phyloP scores from a whole-genome alignment of 2,797 vertebrate genomes.

The Sebastes hubbsi region DNA sequence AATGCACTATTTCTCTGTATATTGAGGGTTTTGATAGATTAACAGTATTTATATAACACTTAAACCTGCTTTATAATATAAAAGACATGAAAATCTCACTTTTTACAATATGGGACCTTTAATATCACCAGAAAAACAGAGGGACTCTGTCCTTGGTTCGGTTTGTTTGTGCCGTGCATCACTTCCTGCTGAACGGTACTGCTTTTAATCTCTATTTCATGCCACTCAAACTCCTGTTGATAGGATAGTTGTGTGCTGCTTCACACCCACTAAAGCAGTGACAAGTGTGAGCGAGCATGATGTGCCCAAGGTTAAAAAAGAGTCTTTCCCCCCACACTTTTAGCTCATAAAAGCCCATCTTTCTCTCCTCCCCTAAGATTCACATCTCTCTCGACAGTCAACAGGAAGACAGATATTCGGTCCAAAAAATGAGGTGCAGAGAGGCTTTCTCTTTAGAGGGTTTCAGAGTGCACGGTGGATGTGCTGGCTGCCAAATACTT shows the following conservation, averaged over 20 bases:
- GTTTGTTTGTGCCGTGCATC: neutral
- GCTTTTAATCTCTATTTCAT: constrained; percentile 38
- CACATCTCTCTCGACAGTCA: constrained; percentile 22
- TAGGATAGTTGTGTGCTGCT: constrained; percentile 30
- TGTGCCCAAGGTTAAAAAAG: constrained; percentile 46
- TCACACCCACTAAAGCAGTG: constrained; percentile 31
- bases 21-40: no score
- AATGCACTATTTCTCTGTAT: no score
- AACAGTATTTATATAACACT: no score
- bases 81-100: no score
- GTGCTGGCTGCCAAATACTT: constrained; percentile 40
- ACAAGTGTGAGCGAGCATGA: constrained; percentile 29
- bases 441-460: constrained; percentile 25
- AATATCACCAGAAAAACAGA: neutral
- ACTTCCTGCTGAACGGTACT: constrained; percentile 8
- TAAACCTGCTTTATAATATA: no score
- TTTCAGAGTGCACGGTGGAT: neutral
- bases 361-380: constrained; percentile 9
- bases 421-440: constrained; percentile 19
- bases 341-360: constrained; percentile 32
- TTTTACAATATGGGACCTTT: no score
- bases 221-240: constrained; percentile 33
- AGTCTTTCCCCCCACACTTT: neutral
- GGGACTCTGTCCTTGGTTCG: constrained; percentile 18
- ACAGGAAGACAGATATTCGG: constrained; percentile 32